Percentiles rank a stretch among this genome's conserved stretches.
Evolutionary conservation across 2,113 vertebrate genomes (phyloP).

Genomic region (Poeciliopsis retropinna): DNA sequence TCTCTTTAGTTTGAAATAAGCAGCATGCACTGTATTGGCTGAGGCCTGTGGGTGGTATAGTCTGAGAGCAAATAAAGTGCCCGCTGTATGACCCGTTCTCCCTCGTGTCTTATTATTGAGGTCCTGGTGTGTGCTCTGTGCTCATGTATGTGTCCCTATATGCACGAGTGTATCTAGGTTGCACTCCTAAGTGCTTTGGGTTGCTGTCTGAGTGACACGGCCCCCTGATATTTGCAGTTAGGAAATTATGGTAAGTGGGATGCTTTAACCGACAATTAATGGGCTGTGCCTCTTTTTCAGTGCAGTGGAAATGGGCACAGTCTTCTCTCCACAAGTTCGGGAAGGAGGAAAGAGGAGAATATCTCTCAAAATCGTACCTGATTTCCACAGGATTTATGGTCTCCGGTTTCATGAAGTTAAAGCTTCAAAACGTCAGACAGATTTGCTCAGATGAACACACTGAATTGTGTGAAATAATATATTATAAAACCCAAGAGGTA

Average conservation of each 20-base stretch:
- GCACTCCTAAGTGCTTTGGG: conserved; percentile 58
- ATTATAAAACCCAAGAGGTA: conserved; percentile 42
- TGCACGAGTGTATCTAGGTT: conserved; percentile 46
- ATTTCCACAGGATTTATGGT: conserved; percentile 42
- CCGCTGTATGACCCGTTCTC: conserved; percentile 40
- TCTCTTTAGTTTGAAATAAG: conserved; percentile 53
- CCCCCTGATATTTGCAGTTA: conserved; percentile 63
- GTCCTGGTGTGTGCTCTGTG: conserved; percentile 23
- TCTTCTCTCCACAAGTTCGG: conserved; percentile 17
- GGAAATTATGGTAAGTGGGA: conserved; percentile 60
- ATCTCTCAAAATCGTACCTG: conserved; percentile 31
- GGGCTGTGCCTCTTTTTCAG: not conserved
- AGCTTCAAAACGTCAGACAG: conserved; percentile 42
- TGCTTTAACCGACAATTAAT: conserved; percentile 65
- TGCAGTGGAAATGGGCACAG: conserved; percentile 23
- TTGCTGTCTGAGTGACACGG: conserved; percentile 51
- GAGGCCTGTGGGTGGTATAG: conserved; percentile 40
- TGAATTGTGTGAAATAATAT: conserved; percentile 58
- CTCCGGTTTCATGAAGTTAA: conserved; percentile 16
- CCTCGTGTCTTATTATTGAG: conserved; percentile 24
- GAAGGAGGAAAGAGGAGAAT: conserved; percentile 16
- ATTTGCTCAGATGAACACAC: conserved; percentile 50
- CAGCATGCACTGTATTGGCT: conserved; percentile 22
- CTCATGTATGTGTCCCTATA: conserved; percentile 14
- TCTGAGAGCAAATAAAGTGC: conserved; percentile 53